Evolutionary conservation across 1,140 invertebrate species (phyloP), one percentile per base, ranked within the genome.

Genomic region (Calephelis virginiensis): DNA sequence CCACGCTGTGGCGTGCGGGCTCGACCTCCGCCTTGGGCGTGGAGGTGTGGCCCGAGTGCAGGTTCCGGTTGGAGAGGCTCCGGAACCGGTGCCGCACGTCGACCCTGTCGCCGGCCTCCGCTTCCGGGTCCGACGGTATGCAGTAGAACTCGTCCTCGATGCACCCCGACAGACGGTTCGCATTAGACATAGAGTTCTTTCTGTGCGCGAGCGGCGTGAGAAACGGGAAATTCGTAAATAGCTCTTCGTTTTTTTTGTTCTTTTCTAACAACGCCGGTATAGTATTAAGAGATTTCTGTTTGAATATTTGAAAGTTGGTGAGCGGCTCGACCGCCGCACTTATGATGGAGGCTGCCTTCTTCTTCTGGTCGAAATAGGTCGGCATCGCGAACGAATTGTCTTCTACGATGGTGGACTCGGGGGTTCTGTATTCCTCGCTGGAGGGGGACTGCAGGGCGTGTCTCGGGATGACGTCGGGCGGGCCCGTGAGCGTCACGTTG

Each of bases 221-320:
- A 67, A 92, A 92, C 13, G 91, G 91, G 66, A 92, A 92, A 72
- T 92, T 91, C 64, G 82, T 86, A 78, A 92, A 92, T 64, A 92
- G 69, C 69, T 92, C 89, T 67, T 91, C 84, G 72, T 75, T 80
- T 53, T 73, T 72, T 49, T 70, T 77, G 63, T 78, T 79, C 72
- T 74, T 80, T 61, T 89, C 89, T 12, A 88, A 68, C n/a, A 86
- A 65, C 53, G 88, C 86, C 10, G 90, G 88, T 13, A 92, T 88
- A 6, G 90, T 91, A 73, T 87, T 91, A 3, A 91, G 78, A 11
- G 90, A 91, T 72, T 91, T 91, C 83, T 92, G 91, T 68, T 92
- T 92, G 72, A 91, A 89, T 37, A 91, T 81, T 28, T 90, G 91
- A 74, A 92, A 92, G 72, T 91, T 90, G 38, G 86, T 75, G 38